Evolutionary conservation across 1,140 invertebrate genomes (phyloP), one percentile per base, ranked within the genome.

Genomic region (Acromyrmex charruanus): DNA sequence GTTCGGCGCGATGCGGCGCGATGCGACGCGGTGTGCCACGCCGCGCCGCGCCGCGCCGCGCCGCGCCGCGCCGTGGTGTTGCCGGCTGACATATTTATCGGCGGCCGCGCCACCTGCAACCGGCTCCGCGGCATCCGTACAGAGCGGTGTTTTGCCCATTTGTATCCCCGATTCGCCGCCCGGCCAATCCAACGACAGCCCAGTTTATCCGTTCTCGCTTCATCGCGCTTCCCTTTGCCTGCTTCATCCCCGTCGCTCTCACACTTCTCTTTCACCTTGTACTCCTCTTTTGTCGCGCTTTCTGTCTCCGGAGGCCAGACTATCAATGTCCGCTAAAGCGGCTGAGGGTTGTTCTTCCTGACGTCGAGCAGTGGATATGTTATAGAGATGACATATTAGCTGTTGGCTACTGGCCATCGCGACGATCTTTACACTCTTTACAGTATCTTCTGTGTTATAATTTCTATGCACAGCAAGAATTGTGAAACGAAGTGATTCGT

Each of bases 1-100:
- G 79, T 88, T 7, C 63, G 31, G 81, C 88, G 49, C 90, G 92
- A 90, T 44, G 14, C 63, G 65, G 75, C 88, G 65, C 90, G 91
- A 90, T 44, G 58, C 75, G 28, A 31, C 28, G 28, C 28, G 85
- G 39, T 59, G 87, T 53, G 72, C 75, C 82, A 53, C 82, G 88
- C 82, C 87, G 86, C 74, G 89, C 88, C 90, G 80, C 74, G 89
- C 88, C 90, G 80, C 74, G 89, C 88, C 90, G 80, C 82, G 88
- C 82, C 87, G 86, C 74, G 88, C 82, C 87, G 86, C 74, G 89
- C 88, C 90, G 80, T 92, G 93, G 93, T 94, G 94, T 94, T 94
- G 92, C 89, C 90, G 88, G 91, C 92, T 95, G 94, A 95, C 94
- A 95, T 95, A 95, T 95, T 95, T 95, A 95, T 95, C 94, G 94